Evolutionary conservation across 2,113 vertebrate genomes (phyloP), one percentile per base, ranked within the genome.

Genomic region (Anguilla rostrata): DNA sequence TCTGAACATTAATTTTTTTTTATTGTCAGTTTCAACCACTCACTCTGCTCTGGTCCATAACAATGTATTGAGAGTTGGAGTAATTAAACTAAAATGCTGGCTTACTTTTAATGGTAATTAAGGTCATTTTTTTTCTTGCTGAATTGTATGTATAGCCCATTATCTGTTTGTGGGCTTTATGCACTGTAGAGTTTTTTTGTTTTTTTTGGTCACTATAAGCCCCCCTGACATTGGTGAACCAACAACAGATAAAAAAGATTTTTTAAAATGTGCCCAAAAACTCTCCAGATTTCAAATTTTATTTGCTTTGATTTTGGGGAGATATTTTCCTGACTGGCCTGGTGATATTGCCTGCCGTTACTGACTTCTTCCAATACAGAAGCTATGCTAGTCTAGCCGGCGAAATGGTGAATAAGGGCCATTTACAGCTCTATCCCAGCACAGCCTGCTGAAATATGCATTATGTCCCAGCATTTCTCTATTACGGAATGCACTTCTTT

Each of bases 1-100:
- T 83, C 94, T 92, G 91, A 92, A 92, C 92, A 93, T 93, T 90
- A 90, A 89, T 88, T 53, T 90, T 78, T 93, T 94, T 92, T 90
- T 46, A 79, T 92, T 92, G 90, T 90, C 92, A 89, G 88, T 89
- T 60, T 71, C 57, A 81, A 39, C 39, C 39, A 66, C 53, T 84
- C 39, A 66, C 53, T 84, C 91, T 34, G 85, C 89, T 40, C 92
- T 89, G 85, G 66, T 85, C 57, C 60, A 92, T 91, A 90, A 90
- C 89, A 92, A 93, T 93, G 92, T 90, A 89, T 93, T 90, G 49
- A 75, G 90, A 82, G 88, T 88, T 87, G 57, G 29, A 92, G 90
- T 89, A 90, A 90, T 84, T 84, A 71, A 41, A 41, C 9, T 75
- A 43, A 75, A 84, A 39, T 71, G 83, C 56, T 84, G 83, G 39